Evolutionary conservation across 1,140 invertebrate species (phyloP).

Genomic region (Eurosta solidaginis): DNA sequence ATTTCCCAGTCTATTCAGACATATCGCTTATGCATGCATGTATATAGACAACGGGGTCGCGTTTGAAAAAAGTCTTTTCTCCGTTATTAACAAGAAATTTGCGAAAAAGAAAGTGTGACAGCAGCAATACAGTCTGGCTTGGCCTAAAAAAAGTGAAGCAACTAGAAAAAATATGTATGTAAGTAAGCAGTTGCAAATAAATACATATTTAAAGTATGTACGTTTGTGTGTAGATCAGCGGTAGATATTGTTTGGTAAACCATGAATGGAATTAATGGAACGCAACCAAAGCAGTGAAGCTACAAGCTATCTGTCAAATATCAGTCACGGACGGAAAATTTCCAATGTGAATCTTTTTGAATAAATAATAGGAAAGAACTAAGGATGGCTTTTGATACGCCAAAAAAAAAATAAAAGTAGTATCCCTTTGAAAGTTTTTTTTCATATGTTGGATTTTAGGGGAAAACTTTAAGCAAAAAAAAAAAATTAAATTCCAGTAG

Average conservation of each 20-base stretch:
- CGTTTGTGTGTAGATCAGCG: background rate
- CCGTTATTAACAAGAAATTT: background rate
- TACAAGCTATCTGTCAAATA: constrained; percentile 10
- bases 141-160: background rate
- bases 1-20: constrained; percentile 6
- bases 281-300: background rate
- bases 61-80: background rate
- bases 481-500: too few species aligned
- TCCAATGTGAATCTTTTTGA: background rate
- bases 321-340: background rate
- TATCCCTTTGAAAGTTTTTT: too few species aligned
- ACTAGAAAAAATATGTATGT: background rate
- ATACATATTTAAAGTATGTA: too few species aligned
- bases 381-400: too few species aligned
- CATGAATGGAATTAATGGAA: constrained; percentile 23
- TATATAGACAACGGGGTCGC: background rate
- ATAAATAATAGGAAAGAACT: too few species aligned
- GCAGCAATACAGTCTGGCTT: background rate
- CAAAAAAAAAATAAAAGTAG: too few species aligned
- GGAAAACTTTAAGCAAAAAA: too few species aligned
- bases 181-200: background rate
- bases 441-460: too few species aligned
- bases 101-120: background rate
- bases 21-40: too few species aligned
- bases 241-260: background rate